phyloP scores from a whole-genome alignment of 2,888 invertebrate genomes.

The Sycophila texana region DNA sequence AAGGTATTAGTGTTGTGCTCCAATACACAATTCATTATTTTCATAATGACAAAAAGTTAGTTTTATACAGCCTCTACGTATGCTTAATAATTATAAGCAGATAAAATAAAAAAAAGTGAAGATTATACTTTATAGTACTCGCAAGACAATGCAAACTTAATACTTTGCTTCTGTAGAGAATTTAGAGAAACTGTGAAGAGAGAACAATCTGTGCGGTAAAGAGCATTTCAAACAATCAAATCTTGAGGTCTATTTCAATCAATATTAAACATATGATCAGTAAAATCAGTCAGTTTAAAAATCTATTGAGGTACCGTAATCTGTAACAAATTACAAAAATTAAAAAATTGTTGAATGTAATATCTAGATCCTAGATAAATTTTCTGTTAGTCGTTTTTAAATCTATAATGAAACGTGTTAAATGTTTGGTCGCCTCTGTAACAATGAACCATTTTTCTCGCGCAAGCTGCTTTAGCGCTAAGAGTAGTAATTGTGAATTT shows the following conservation, averaged over 20 bases:
- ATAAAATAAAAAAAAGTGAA: conserved; percentile 24
- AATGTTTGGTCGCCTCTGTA: conserved; percentile 38
- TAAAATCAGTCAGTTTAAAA: too few relatives aligned
- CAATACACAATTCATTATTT: conserved; percentile 45
- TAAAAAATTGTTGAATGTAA: conserved; percentile 48
- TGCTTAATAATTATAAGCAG: conserved; percentile 32
- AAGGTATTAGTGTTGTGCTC: conserved; percentile 36
- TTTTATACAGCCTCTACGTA: conserved; percentile 52
- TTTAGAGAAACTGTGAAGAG: conserved; percentile 1
- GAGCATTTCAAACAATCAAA: conserved; percentile 49
- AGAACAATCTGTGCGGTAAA: conserved; percentile 24
- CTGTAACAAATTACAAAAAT: conserved; percentile 22
- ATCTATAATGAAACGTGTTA: conserved; percentile 39
- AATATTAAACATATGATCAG: too few relatives aligned
- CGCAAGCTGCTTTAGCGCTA: conserved; percentile 41
- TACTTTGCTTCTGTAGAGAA: conserved; percentile 48
- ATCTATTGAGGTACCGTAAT: not conserved
- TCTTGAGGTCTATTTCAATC: not conserved
- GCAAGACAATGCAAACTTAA: not conserved
- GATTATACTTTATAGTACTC: conserved; percentile 19
- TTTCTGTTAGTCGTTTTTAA: conserved; percentile 49
- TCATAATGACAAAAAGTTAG: conserved; percentile 50
- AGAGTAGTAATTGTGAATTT: not conserved
- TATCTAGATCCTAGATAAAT: conserved; percentile 35
- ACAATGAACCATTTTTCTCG: conserved; percentile 32